Evolutionary conservation across 2,888 invertebrate genomes (phyloP), one percentile per base, ranked within the genome.

Genomic region (Chrysolina americana): DNA sequence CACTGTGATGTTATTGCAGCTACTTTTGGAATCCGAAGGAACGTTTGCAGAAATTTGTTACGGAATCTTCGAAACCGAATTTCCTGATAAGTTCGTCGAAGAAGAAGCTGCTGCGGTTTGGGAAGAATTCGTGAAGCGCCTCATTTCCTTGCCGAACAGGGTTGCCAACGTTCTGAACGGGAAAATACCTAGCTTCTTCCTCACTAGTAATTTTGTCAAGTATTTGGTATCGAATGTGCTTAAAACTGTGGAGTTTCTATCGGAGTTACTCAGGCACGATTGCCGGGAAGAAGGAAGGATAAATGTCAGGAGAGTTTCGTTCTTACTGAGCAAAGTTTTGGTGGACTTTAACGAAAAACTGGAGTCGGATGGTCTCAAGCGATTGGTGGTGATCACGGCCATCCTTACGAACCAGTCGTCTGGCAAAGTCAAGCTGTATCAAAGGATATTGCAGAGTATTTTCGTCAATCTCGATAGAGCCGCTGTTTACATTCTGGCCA

Each of bases 61-160:
- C 65, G 80, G 80, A 73, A 65, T 78, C 36, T 71, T 71, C 48
- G 56, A 75, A 50, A 75, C 73, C 64, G 71, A 79, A 15, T 68
- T 78, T 6, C 78, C 86, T 15, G 82, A 85, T 50, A 81, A 79
- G 36, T 91, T 91, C 89, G 41, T 63, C 10, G 62, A 71, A 53
- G 75, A 78, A 62, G 76, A 77, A 59, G 63, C 70, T 48, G 8
- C 64, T 48, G 63, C 70, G 50, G 28, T 23, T 47, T 83, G 80
- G 81, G 89, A 90, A 74, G 89, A 88, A 47, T 91, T 90, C 23
- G 89, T 93, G 0, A 93, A 93, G 83, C 81, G 91, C 64, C 81
- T 95, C 68, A 87, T 92, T 9, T 93, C 94, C 1, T 81, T 96
- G 68, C 95, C 96, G 0, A 92, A 89, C 81, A 89, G 93, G 78